A percentile compares a stretch with the other conserved stretches of the same genome.
These are phyloP conservation scores for Butorides virescens DNA, from an alignment of 2,113 vertebrate genomes.

Conservation along the genomic window DNA sequence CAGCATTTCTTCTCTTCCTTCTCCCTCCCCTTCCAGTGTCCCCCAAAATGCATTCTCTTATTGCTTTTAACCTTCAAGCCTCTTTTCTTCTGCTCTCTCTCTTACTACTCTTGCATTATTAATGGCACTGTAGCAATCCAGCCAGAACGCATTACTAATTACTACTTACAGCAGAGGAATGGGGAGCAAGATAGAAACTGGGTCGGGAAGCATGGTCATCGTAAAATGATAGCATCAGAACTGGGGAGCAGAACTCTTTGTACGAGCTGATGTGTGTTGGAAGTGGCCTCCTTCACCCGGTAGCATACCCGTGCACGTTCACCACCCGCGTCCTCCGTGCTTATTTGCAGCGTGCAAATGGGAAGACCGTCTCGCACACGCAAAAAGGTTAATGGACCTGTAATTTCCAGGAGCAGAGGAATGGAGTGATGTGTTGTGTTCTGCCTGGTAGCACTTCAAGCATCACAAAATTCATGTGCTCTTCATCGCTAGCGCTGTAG, in stretches of 20 bases:
- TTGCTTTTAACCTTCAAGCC: constrained; percentile 74
- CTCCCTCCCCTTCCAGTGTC: neutral
- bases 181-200: constrained; percentile 38
- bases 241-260: neutral
- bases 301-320: neutral
- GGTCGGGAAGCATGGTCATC: neutral
- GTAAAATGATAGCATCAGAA: neutral
- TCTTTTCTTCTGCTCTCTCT: constrained; percentile 14
- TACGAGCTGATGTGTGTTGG: neutral
- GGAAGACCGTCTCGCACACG: neutral
- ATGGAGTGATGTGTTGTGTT: neutral
- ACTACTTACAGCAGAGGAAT: constrained; percentile 38
- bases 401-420: neutral
- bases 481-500: neutral
- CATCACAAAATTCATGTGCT: neutral
- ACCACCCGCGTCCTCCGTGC: neutral
- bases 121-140: constrained; percentile 51
- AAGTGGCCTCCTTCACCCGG: neutral
- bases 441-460: neutral
- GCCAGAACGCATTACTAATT: constrained; percentile 63
- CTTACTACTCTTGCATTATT: constrained; percentile 70
- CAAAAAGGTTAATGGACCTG: neutral
- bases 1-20: neutral
- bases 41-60: neutral
- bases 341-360: neutral